Evolutionary conservation across 2,888 invertebrate species (phyloP), one percentile per base, ranked within the genome.

Genomic region (Tryphoninae sp.): DNA sequence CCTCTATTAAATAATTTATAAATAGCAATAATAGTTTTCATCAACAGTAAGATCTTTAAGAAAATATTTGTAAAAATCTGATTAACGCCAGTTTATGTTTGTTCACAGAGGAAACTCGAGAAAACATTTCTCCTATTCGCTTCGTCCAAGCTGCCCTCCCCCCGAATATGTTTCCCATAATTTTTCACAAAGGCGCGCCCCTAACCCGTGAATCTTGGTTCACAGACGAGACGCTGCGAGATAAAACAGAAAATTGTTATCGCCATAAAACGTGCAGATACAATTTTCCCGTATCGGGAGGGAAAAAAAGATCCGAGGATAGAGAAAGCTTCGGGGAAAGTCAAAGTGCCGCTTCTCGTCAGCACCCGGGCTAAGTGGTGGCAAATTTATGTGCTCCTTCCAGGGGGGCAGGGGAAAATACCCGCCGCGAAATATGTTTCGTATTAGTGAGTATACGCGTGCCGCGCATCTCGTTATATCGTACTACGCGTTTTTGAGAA

Each of bases 401-500:
- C 19, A 61, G n/a, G 65, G 33, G 53, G 53, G 1, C 16, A 40
- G 55, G n/a, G 22, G 22, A 53, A 40, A 62, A 75, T 75, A 69
- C 68, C 64, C 40, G 67, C 69, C 26, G 75, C 55, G 68, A 75
- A 84, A 82, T 87, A 86, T 88, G 87, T 73, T 88, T 82, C 78
- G 84, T 84, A 85, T 88, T 85, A 87, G 33, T 33, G 73, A 76
- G 83, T 78, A 69, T 80, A 73, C 86, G 86, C 88, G 88, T 88
- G 89, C 85, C 86, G 80, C 58, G 76, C 58, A 73, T 49, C 73
- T 69, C 67, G 33, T 67, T 51, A 65, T 40, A 22, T 53, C 45
- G 23, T 26, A 40, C 40, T 26, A 40, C 40, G 64, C 51, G 68
- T 55, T 75, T 78, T 64, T n/a, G 71, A 71, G 76, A 59, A 64